These are phyloP conservation scores for Coregonus sp. DNA, from an alignment of 2,797 vertebrate species.

Conservation along the genomic window DNA sequence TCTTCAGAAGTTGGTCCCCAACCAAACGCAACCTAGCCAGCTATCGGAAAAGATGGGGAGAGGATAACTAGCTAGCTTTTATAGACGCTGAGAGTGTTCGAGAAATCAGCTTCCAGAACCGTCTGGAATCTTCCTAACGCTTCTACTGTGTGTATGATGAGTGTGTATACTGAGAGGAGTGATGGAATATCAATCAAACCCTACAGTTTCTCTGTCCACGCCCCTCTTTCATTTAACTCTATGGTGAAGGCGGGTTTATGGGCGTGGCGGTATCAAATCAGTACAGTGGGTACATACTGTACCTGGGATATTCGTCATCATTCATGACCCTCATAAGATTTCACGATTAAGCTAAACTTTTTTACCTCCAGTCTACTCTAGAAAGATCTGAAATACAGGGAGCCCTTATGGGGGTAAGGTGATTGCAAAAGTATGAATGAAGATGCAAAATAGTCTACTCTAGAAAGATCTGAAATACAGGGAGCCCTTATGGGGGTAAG, in stretches of 20 bases:
- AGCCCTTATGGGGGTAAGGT: not conserved
- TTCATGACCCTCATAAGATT: too few relatives aligned
- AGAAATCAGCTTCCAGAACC: constrained; percentile 73
- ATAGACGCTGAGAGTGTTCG: constrained; percentile 50
- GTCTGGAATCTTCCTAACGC: constrained; percentile 67
- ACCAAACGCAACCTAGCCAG: accelerated
- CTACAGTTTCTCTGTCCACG: not conserved
- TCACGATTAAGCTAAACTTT: too few relatives aligned
- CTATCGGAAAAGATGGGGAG: not conserved
- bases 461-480: not conserved
- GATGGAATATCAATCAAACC: constrained; percentile 44
- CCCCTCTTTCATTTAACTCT: not conserved
- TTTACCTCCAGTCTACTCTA: not conserved
- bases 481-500: not conserved
- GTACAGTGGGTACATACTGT: not conserved
- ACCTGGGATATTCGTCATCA: too few relatives aligned
- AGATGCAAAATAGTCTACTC: not conserved
- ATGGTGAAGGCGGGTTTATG: constrained; percentile 11
- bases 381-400: not conserved
- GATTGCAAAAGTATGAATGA: not conserved
- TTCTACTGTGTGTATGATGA: not conserved
- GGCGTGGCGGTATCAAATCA: not conserved
- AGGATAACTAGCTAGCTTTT: constrained; percentile 24
- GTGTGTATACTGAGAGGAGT: constrained; percentile 31
- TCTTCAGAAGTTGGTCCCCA: not conserved